These are phyloP conservation scores for Leucoraja erinaceus DNA, from an alignment of 2,113 vertebrate species.

Conservation along the genomic window DNA sequence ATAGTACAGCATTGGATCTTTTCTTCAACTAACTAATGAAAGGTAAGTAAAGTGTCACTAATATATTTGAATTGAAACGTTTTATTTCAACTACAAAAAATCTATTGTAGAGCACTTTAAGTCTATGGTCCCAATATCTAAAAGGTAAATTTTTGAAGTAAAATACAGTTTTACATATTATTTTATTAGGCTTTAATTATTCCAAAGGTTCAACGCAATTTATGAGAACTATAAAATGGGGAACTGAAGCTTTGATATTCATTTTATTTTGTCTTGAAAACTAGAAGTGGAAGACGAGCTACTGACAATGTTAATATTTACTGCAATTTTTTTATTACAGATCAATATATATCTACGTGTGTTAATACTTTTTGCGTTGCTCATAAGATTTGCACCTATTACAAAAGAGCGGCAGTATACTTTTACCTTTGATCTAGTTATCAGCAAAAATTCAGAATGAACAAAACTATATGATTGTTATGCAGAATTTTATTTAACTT, in stretches of 20 bases:
- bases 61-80: constrained; percentile 21
- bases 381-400: neutral
- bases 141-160: constrained; percentile 30
- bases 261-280: constrained; percentile 3
- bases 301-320: constrained; percentile 19
- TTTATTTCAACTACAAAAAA: constrained; percentile 28
- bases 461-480: constrained; percentile 16
- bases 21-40: constrained; percentile 15
- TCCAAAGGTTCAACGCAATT: constrained; percentile 22
- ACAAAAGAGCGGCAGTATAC: constrained; percentile 26
- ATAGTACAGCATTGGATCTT: constrained; percentile 34
- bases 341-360: neutral
- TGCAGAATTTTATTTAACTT: neutral
- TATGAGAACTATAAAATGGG: neutral
- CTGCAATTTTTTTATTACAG: neutral
- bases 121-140: neutral
- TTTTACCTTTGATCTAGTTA: constrained; percentile 11
- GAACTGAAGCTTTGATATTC: neutral
- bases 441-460: constrained; percentile 23
- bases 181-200: constrained; percentile 15
- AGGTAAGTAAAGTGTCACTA: constrained; percentile 25
- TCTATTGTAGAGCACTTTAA: constrained; percentile 32
- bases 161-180: neutral
- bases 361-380: constrained; percentile 8
- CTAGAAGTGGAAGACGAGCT: constrained; percentile 37